Percentiles rank a stretch among this genome's conserved stretches.
phyloP scores from a whole-genome alignment of 2,113 vertebrate genomes.

The Pelodiscus sinensis region DNA sequence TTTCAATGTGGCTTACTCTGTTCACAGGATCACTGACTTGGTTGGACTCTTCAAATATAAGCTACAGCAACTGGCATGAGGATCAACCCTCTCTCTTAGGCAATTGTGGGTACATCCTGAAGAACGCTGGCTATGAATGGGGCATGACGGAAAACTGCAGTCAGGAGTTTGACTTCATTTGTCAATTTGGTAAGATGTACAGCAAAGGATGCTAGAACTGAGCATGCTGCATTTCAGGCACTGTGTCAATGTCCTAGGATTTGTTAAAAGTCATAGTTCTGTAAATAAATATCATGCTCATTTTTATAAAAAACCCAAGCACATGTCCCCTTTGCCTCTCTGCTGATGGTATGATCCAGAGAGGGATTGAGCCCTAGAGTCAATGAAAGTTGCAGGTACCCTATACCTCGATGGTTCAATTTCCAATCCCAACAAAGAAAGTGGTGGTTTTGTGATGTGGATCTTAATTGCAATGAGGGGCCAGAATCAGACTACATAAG shows the following conservation, averaged over 20 bases:
- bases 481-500: background rate
- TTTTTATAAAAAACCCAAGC: background rate
- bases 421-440: background rate
- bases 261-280: background rate
- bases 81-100: constrained; percentile 54
- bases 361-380: background rate
- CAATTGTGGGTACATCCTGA: constrained; percentile 83
- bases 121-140: constrained; percentile 85
- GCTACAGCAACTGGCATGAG: constrained; percentile 85
- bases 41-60: constrained; percentile 89
- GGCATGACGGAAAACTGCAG: constrained; percentile 84
- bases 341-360: background rate
- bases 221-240: background rate
- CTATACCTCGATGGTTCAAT: background rate
- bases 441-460: background rate
- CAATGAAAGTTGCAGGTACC: background rate
- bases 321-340: background rate
- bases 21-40: constrained; percentile 84
- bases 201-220: background rate
- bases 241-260: background rate
- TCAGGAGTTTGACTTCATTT: constrained; percentile 88
- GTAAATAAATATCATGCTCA: background rate
- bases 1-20: background rate
- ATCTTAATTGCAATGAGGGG: background rate
- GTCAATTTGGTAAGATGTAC: constrained; percentile 86